These are phyloP conservation scores for Dendroctonus valens DNA, from an alignment of 1,140 invertebrate genomes.

Conservation along the genomic window DNA sequence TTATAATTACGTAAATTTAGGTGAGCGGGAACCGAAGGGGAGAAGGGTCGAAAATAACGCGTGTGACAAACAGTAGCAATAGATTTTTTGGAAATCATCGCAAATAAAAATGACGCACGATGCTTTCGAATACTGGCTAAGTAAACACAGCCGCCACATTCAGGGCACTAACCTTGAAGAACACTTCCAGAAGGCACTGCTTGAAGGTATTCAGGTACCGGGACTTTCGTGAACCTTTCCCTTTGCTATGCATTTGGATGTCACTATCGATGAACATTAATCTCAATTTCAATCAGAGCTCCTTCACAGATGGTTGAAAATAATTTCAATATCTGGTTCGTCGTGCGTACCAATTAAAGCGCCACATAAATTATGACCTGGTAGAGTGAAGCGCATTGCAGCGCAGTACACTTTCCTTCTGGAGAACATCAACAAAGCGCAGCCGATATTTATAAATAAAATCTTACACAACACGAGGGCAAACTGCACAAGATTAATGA, in stretches of 20 bases:
- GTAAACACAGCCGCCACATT: conserved; percentile 6
- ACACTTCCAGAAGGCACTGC: conserved; percentile 18
- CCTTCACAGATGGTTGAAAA: no score
- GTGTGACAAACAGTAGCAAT: conserved; percentile 26
- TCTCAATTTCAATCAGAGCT: not conserved
- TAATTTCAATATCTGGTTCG: no score
- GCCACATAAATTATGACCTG: no score
- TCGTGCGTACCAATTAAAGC: no score
- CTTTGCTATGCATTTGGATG: conserved; percentile 7
- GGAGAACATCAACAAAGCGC: conserved; percentile 3
- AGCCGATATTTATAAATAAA: conserved; percentile 3
- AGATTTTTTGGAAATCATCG: conserved; percentile 19
- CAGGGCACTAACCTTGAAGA: conserved; percentile 21
- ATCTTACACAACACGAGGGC: conserved; percentile 2
- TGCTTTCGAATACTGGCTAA: conserved; percentile 12
- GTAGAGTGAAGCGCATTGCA: no score
- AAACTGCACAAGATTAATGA: conserved; percentile 6
- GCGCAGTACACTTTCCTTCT: no score
- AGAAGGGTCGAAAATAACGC: conserved; percentile 26
- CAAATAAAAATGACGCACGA: conserved; percentile 30
- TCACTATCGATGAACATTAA: not conserved
- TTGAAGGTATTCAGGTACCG: conserved; percentile 6
- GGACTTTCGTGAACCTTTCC: conserved; percentile 1
- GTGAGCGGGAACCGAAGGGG: conserved; percentile 27
- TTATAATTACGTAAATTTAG: conserved; percentile 36